Percentiles rank a stretch among this genome's conserved stretches.
Conservation (phyloP, 2,888 invertebrate genomes). For the Pseudococcus viburni region DNA sequence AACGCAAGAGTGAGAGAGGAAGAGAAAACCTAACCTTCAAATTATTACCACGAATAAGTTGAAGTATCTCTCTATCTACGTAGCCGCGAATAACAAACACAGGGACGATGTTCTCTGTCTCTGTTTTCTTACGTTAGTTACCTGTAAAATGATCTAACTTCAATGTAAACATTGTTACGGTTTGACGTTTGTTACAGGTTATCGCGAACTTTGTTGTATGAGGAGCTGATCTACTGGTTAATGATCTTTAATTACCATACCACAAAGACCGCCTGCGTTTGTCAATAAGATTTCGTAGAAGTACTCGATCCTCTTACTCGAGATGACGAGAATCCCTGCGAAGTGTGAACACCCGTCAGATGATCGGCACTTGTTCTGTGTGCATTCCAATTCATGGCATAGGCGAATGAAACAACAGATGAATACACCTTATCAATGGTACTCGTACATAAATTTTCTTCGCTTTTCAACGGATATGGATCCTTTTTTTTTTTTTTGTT, state of each 20-base stretch:
- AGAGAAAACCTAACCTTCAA: constrained; percentile 6
- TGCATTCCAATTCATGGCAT: background rate
- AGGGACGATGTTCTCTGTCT: background rate
- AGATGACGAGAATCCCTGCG: background rate
- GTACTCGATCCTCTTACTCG: background rate
- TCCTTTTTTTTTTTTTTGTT: background rate
- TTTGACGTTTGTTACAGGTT: constrained; percentile 12
- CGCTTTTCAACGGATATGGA: background rate
- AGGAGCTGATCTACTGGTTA: background rate
- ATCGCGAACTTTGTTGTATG: constrained; percentile 16
- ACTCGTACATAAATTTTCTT: background rate
- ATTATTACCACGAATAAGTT: background rate
- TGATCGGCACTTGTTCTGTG: background rate
- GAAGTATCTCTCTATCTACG: no score
- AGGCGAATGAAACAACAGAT: background rate
- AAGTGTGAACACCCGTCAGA: constrained; percentile 5
- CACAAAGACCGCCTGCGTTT: constrained; percentile 10
- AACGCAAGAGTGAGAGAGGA: background rate
- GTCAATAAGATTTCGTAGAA: constrained; percentile 4
- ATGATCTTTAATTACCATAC: constrained; percentile 33
- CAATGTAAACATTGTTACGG: constrained; percentile 25
- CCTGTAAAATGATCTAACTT: background rate
- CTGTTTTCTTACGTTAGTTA: background rate
- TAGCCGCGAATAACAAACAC: background rate
- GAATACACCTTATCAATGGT: background rate